Base-by-base conservation (phyloP, 2,888 invertebrate species). In the Argyresthia goedartella region DNA sequence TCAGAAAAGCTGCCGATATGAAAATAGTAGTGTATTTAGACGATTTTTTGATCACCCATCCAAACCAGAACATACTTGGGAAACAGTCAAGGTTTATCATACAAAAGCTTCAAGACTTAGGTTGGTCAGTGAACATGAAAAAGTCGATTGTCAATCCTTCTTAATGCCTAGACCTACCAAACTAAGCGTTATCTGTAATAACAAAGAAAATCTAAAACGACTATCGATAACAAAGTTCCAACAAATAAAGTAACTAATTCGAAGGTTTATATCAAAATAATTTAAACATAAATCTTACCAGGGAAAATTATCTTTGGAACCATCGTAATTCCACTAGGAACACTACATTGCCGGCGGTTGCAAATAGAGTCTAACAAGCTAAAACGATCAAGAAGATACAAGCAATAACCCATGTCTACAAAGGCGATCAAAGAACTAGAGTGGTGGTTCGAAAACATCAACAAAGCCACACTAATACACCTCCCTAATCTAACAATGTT, bases 1-100 rank as follows among this genome's bases (percentile, higher is more conserved):
- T 61, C 1, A 52, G 58, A 36, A 35, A 36, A 7, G 57, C 36
- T 52, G 35, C 13, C 10, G 51, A 46, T 10, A 52, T 60, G 10
- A 41, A 56, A 16, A 47, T 58, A 8, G 1, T 60, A 11, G 59
- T 60, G 0, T 60, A 59, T 36, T 51, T 62, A 39, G 60, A 59
- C 57, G 60, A 60, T 14, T 59, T 55, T 46, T 48, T 62, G 14
- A 13, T 59, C 6, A 58, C 47, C n/a, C 41, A 59, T 43, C 58
- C 57, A 46, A 50, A 57, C 42, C 8, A 11, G 0, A 1, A 13
- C 4, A 48, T 13, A 0, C 45, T 58, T 4, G 16, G 34, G 7
- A 9, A 33, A 0, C 57, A 61, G n/a, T 54, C 54, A 1, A 13
- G 11, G 4, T 16, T 44, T 15, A 49, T 53, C 1, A 14, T 55